phyloP scores from a whole-genome alignment of 2,888 invertebrate genomes.

The Cerastis rubricosa region DNA sequence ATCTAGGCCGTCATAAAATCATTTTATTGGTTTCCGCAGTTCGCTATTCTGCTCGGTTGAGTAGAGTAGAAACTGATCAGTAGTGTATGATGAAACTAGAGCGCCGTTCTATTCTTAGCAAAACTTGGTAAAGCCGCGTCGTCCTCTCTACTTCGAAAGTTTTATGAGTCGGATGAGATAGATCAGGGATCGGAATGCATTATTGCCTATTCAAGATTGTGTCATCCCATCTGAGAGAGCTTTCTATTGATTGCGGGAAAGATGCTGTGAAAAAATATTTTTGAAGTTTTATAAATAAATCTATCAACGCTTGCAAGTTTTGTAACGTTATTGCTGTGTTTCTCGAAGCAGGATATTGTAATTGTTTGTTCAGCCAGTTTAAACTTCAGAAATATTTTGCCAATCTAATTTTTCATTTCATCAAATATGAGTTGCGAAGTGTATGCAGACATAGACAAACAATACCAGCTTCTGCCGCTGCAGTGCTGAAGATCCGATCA shows the following conservation, averaged over 20 bases:
- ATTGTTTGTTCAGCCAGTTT: conserved; percentile 7
- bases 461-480: conserved; percentile 33
- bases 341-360: not conserved
- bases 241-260: conserved; percentile 43
- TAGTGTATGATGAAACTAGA: conserved; percentile 70
- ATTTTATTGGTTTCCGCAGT: conserved; percentile 45
- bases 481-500: conserved; percentile 60
- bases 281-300: conserved; percentile 27
- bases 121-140: conserved; percentile 81
- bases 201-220: conserved; percentile 85
- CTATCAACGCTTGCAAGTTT: conserved; percentile 7
- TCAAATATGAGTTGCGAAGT: not conserved
- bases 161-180: conserved; percentile 86
- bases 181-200: conserved; percentile 84
- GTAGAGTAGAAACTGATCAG: conserved; percentile 57
- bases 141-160: conserved; percentile 81
- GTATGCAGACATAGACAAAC: not conserved
- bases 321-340: not conserved
- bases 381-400: not conserved
- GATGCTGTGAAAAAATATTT: conserved; percentile 25
- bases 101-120: conserved; percentile 72
- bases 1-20: conserved; percentile 10
- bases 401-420: conserved; percentile 8
- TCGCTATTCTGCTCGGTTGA: conserved; percentile 33
- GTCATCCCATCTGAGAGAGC: conserved; percentile 71